phyloP scores from a whole-genome alignment of 2,888 invertebrate genomes.

The Desoria tigrina region DNA sequence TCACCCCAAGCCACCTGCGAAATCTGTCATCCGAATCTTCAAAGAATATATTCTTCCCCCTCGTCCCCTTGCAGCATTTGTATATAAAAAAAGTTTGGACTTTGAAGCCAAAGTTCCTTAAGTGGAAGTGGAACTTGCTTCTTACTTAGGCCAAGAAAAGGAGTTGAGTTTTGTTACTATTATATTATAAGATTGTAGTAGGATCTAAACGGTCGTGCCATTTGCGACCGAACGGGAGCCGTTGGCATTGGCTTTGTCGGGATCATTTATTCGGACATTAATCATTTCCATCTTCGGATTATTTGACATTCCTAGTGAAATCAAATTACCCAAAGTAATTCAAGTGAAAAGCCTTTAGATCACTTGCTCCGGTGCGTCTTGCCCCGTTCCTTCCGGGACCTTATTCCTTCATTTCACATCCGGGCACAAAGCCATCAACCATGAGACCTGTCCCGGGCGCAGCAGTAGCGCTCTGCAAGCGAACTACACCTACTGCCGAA shows the following conservation, averaged over 20 bases:
- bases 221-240: background rate
- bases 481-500: too few species aligned
- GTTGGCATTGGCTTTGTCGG: constrained; percentile 2
- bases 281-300: constrained; percentile 1
- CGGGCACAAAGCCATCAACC: background rate
- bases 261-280: constrained; percentile 11
- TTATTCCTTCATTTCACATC: background rate
- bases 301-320: constrained; percentile 8
- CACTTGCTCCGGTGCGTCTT: background rate
- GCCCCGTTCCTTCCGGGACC: background rate
- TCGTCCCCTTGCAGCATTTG: too few species aligned
- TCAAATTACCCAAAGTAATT: constrained; percentile 12
- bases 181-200: too few species aligned
- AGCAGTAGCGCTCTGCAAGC: background rate
- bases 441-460: background rate
- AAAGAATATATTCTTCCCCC: too few species aligned
- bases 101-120: too few species aligned
- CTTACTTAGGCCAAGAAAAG: too few species aligned
- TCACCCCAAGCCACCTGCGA: too few species aligned
- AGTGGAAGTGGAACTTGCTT: too few species aligned
- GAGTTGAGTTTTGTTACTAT: too few species aligned
- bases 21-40: too few species aligned
- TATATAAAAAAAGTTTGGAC: too few species aligned
- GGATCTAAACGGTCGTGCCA: too few species aligned
- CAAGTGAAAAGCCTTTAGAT: background rate